Evolutionary conservation across 2,888 invertebrate genomes (phyloP), one percentile per base, ranked within the genome.

Genomic region (Mythimna loreyi): DNA sequence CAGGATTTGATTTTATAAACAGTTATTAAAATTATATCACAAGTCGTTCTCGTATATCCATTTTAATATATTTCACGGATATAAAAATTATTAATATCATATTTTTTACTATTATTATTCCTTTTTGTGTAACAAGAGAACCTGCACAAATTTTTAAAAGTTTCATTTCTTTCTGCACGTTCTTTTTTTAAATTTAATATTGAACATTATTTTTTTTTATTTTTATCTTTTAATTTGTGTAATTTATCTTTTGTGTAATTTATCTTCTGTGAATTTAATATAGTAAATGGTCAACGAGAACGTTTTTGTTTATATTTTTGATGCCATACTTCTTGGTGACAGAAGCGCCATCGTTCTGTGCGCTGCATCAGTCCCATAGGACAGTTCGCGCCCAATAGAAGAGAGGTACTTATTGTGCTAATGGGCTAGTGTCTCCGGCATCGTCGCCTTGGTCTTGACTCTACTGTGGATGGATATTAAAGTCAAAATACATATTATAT

Each of bases 331-430:
- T 83, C 75, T 86, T 85, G 75, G 79, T 80, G 85, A 91, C 95
- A 96, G 96, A 93, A 88, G 86, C 94, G 92, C 67, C 92, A 92
- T 71, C 94, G 95, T 52, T 93, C 95, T 53, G 92, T 95, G 81
- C 92, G 94, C 83, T 94, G 94, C 90, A 88, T 96, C 90, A 95
- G 94, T 91, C 96, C 95, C 60, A 89, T 95, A 80, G 93, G 90
- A 67, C 90, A 92, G 71, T 86, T 89, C 69, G 74, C 92, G 80
- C 89, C 88, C 82, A 89, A 91, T 76, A 89, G 90, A 79, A 89
- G 90, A 84, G 90, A 91, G 91, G 91, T 91, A 76, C 78, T 75
- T 67, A 61, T 57, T 28, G 62, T 68, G 65, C 60, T 81, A 79
- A 61, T 72, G 79, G 76, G 77, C 72, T 75, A 74, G 62, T 72